A percentile compares a stretch with the other conserved stretches of the same genome.
These are phyloP conservation scores for Synanthedon formicaeformis DNA, from an alignment of 2,888 invertebrate species.

Conservation along the genomic window DNA sequence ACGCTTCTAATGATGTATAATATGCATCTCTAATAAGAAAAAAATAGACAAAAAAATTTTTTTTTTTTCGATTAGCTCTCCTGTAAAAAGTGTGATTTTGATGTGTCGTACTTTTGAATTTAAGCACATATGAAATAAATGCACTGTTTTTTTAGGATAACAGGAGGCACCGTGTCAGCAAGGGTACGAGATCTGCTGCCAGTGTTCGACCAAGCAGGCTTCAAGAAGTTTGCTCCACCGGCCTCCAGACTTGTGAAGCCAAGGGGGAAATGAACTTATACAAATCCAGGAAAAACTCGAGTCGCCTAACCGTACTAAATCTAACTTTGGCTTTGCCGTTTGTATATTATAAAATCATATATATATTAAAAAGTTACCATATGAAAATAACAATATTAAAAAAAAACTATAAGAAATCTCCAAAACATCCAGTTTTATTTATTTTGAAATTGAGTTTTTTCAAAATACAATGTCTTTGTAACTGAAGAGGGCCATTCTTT, in stretches of 20 bases:
- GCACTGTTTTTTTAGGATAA: conserved; percentile 59
- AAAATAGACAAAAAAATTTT: too few relatives aligned
- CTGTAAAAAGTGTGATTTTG: too few relatives aligned
- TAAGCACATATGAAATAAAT: too few relatives aligned
- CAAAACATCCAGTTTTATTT: too few relatives aligned
- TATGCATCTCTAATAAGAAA: too few relatives aligned
- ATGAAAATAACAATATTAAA: neutral
- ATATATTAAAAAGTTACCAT: neutral
- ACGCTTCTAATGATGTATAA: too few relatives aligned
- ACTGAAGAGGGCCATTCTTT: too few relatives aligned
- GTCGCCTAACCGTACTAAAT: neutral
- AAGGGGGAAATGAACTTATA: conserved; percentile 11
- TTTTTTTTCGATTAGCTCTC: too few relatives aligned
- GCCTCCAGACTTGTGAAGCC: conserved; percentile 82
- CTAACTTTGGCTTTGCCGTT: neutral
- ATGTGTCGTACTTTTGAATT: too few relatives aligned
- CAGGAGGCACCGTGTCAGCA: conserved; percentile 76
- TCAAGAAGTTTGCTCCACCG: conserved; percentile 84
- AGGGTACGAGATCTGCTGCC: conserved; percentile 81
- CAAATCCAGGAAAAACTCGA: neutral
- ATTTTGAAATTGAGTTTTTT: too few relatives aligned
- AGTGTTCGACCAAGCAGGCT: conserved; percentile 88
- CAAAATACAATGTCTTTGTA: too few relatives aligned
- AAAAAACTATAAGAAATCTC: neutral
- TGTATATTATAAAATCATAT: neutral